Evolutionary conservation across 2,888 invertebrate genomes (phyloP).

Genomic region (Caenorhabditis sp.): DNA sequence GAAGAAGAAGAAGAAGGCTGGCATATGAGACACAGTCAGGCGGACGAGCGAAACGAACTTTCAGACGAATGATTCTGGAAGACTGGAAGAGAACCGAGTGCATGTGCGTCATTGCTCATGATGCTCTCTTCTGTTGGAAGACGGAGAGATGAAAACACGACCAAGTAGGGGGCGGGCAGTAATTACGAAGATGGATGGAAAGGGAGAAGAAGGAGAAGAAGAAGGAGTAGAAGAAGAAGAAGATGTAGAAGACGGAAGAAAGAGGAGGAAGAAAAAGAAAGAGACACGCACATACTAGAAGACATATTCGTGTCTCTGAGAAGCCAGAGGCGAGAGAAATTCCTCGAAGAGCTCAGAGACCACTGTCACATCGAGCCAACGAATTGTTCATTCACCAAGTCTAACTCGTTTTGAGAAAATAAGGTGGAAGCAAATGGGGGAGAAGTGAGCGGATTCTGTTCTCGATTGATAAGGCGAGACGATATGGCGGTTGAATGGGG

Average conservation of each 20-base stretch:
- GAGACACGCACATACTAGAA: constrained; percentile 29
- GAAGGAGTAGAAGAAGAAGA: constrained; percentile 11
- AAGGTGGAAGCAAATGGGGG: neutral
- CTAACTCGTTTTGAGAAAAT: constrained; percentile 16
- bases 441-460: constrained; percentile 3
- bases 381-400: neutral
- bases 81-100: constrained; percentile 15
- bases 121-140: constrained; percentile 13
- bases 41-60: neutral
- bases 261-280: constrained; percentile 4
- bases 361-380: constrained; percentile 2
- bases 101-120: neutral
- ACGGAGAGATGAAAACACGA: constrained; percentile 23
- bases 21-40: constrained; percentile 11
- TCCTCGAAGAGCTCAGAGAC: constrained; percentile 20
- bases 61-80: constrained; percentile 17
- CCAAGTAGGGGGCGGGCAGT: constrained; percentile 21
- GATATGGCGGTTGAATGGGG: neutral
- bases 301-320: constrained; percentile 15
- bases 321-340: neutral
- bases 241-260: neutral
- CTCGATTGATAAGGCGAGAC: constrained; percentile 4
- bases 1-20: no score
- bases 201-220: neutral
- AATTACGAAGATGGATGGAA: constrained; percentile 46